phyloP scores from a whole-genome alignment of 2,888 invertebrate species.

The Hydriomena furcata region DNA sequence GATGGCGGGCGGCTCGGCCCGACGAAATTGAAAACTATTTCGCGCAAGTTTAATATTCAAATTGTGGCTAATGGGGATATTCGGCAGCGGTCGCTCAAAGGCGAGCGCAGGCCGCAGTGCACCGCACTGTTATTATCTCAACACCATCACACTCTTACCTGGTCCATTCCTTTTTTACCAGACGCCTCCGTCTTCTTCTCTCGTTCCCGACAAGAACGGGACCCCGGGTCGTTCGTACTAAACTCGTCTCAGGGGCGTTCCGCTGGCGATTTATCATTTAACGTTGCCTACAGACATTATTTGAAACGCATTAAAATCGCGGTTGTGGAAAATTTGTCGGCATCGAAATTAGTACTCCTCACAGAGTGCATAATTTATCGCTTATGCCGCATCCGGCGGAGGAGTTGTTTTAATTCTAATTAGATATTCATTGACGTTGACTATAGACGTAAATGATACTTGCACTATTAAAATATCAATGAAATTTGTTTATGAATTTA shows the following conservation, averaged over 20 bases:
- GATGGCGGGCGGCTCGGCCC: constrained; percentile 40
- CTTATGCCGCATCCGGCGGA: constrained; percentile 69
- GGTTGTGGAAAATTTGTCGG: constrained; percentile 81
- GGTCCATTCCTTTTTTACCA: constrained; percentile 77
- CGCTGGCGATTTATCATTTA: constrained; percentile 82
- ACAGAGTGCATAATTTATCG: constrained; percentile 79
- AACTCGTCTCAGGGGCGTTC: constrained; percentile 76
- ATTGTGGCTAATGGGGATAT: constrained; percentile 73
- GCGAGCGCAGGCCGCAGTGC: constrained; percentile 52
- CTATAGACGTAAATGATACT: too few relatives aligned
- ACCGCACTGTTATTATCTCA: constrained; percentile 82
- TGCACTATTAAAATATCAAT: too few relatives aligned
- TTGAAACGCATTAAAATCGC: constrained; percentile 83
- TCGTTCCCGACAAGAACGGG: constrained; percentile 55
- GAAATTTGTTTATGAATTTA: too few relatives aligned
- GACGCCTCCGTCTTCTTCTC: constrained; percentile 69
- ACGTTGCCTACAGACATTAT: constrained; percentile 82
- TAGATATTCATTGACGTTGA: constrained; percentile 71
- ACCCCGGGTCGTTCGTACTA: constrained; percentile 68
- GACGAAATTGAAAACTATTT: constrained; percentile 62
- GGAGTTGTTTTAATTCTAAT: constrained; percentile 68
- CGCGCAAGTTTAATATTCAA: constrained; percentile 64
- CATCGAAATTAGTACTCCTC: constrained; percentile 81
- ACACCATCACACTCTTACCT: constrained; percentile 79
- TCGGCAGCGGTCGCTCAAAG: constrained; percentile 76